Base-by-base conservation (phyloP, 2,888 invertebrate genomes). In the Xanthia togata region DNA sequence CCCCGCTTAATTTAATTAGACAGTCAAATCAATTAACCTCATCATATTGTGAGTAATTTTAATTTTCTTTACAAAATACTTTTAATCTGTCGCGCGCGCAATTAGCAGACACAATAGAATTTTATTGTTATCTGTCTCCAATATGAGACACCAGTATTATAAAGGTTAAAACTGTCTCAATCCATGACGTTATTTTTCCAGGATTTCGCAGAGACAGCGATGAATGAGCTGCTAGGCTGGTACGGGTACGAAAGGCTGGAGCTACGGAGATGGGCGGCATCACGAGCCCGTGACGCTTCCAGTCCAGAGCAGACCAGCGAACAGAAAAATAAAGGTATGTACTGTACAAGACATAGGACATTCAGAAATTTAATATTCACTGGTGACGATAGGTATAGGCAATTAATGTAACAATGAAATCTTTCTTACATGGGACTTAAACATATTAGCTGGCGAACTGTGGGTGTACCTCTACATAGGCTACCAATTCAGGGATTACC, bases 191-290 rank as follows among this genome's bases (percentile, higher is more conserved):
- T 76, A 14, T 60, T 2, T 41, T 97, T 97, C 6, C 96, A 99
- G 99, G 98, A 98, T 93, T 99, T 98, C 94, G 99, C 99, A 9
- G 98, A 98, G 93, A 98, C 98, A 69, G 98, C 99, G 1, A 99
- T 99, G 98, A 99, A 98, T 92, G 99, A 99, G 94, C 96, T 99
- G 80, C 97, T 99, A 41, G 98, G 99, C 63, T 98, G 98, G 98
- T 99, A 99, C 95, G 99, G 99, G 3, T 99, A 99, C 92, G 98
- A 98, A 94, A 97, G 98, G 53, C 94, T 97, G 71, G 98, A 97
- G 90, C 96, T 97, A 14, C 94, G 97, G 70, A 96, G 97, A 23
- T 96, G 95, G 96, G 96, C 97, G 0, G 97, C 97, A 0, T 96
- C 96, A 0, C 89, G 95, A 41, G 95, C 94, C 50, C 90, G 93